Evolutionary conservation across 2,113 vertebrate species (phyloP), one percentile per base, ranked within the genome.

Genomic region (Myiagra hebetior): DNA sequence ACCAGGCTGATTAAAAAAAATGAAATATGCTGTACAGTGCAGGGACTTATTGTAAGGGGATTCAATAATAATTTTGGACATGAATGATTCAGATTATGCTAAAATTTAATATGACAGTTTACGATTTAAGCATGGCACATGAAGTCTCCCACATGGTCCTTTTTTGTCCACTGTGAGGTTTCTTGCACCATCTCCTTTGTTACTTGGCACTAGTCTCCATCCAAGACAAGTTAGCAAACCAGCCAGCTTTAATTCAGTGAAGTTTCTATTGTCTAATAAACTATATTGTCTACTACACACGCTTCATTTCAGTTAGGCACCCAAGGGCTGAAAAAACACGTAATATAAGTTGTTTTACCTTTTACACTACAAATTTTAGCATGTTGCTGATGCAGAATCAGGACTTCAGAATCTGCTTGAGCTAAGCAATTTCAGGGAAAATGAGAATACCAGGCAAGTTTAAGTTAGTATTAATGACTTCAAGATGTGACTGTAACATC

Each of bases 401-500:
- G 7, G 89, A 72, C 28, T 87, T 72, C 63, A 79, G 27, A 55
- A 90, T 88, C 74, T 76, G 28, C 78, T 46, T 57, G 59, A 93
- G 37, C 33, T 83, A 92, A 85, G 49, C 53, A 73, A n/a, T 74
- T 85, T 91, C 50, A 83, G 42, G 55, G 83, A 41, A 95, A 93
- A 93, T 42, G 55, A 90, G 86, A 88, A 77, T 57, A 77, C 21
- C 68, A 80, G 76, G 35, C 28, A 35, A 83, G 50, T 8, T 77
- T 90, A 92, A 86, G 75, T 76, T 88, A 83, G 13, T 20, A 84
- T 57, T 88, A 88, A 95, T 62, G 50, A 80, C 21, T 93, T 95
- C 85, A 96, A 93, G 79, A 95, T 93, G 94, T 46, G 37, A 83
- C 33, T 83, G 15, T 15, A 93, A 74, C n/a, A 80, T 88, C 49